Percentiles rank a stretch among this genome's conserved stretches.
Conservation (phyloP, 2,888 invertebrate genomes). For the Philaethria dido region DNA sequence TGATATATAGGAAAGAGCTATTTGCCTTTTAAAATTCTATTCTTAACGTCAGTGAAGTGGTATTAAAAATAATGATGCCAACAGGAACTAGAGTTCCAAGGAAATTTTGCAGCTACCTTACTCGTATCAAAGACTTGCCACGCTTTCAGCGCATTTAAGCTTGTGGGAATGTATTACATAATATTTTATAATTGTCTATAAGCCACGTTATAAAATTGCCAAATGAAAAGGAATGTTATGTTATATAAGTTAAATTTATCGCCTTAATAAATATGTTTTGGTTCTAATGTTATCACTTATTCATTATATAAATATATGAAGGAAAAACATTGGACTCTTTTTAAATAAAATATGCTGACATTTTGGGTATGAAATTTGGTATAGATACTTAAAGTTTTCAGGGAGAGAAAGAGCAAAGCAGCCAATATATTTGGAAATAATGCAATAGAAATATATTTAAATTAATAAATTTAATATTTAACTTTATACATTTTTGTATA, state of each 20-base stretch:
- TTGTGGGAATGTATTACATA: neutral
- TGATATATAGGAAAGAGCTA: neutral
- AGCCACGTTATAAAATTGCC: neutral
- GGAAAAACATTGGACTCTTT: no score
- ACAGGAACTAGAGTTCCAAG: neutral
- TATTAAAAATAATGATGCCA: neutral
- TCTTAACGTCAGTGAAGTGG: neutral
- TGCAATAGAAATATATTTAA: no score
- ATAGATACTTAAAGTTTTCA: neutral
- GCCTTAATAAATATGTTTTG: constrained; percentile 10
- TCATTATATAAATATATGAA: constrained; percentile 10
- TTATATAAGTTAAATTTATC: neutral
- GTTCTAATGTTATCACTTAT: constrained; percentile 26
- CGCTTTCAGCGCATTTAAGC: neutral
- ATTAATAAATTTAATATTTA: no score
- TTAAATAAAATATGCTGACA: no score
- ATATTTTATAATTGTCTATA: neutral
- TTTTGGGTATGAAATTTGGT: no score
- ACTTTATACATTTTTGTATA: no score
- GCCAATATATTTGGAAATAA: no score
- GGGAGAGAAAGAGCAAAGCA: no score
- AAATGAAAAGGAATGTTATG: neutral
- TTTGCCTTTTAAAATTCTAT: neutral
- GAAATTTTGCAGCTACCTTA: neutral
- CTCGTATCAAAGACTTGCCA: neutral